These are phyloP conservation scores for Drosophila buzzatii DNA, from an alignment of 2,888 invertebrate species.

Conservation along the genomic window DNA sequence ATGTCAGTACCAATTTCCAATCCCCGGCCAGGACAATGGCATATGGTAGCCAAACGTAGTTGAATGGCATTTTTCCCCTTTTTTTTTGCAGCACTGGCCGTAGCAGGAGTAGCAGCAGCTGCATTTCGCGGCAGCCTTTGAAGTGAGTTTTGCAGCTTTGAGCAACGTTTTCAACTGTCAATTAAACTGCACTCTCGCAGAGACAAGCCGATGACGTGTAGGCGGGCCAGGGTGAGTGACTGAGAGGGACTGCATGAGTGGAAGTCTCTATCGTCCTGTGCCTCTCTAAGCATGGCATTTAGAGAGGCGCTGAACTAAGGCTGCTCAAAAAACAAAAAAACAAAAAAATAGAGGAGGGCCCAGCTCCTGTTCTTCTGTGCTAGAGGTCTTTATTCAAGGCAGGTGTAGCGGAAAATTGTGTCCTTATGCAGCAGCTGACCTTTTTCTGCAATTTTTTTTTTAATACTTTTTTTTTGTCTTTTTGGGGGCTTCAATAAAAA, in stretches of 20 bases:
- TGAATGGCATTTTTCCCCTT: conserved; percentile 25
- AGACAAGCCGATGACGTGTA: conserved; percentile 56
- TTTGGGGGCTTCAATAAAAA: conserved; percentile 33
- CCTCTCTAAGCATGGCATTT: conserved; percentile 63
- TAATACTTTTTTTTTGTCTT: not conserved
- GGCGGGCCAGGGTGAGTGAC: not conserved
- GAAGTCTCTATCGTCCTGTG: conserved; percentile 18
- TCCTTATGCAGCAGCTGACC: conserved; percentile 51
- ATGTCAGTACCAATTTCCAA: conserved; percentile 13
- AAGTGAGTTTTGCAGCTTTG: conserved; percentile 61
- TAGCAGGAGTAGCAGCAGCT: conserved; percentile 4
- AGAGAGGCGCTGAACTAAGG: conserved; percentile 20
- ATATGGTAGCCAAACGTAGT: conserved; percentile 38
- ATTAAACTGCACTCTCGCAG: conserved; percentile 65
- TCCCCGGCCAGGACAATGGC: conserved; percentile 50
- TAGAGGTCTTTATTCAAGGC: conserved; percentile 46
- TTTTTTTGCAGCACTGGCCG: conserved; percentile 7
- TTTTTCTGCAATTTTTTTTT: conserved; percentile 21
- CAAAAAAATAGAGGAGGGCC: conserved; percentile 12
- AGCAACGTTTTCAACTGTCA: conserved; percentile 63
- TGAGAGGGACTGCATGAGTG: not conserved
- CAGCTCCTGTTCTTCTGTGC: conserved; percentile 10
- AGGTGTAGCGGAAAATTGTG: conserved; percentile 66
- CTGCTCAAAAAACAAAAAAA: not conserved
- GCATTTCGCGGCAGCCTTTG: conserved; percentile 58